Evolutionary conservation across 2,888 invertebrate species (phyloP).

Genomic region (Emesis castigata): DNA sequence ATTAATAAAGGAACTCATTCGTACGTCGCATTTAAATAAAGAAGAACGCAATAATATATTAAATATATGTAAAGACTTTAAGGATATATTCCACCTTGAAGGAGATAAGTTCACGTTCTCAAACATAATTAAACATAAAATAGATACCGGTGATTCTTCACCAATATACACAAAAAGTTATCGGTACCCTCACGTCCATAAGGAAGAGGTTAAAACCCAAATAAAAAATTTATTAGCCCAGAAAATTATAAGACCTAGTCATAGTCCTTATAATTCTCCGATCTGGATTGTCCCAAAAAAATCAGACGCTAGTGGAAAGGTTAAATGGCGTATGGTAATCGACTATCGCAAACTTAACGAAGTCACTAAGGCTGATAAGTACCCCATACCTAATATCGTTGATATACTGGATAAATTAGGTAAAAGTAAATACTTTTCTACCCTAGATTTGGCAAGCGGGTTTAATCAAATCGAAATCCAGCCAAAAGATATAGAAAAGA

Average conservation of each 20-base stretch:
- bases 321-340: background rate
- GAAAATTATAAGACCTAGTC: background rate
- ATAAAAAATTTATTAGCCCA: conserved; percentile 1
- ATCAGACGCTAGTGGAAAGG: background rate
- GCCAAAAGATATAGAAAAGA: background rate
- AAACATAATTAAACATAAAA: too few species aligned
- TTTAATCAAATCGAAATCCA: background rate
- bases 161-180: too few species aligned
- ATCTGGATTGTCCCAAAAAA: background rate
- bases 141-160: too few species aligned
- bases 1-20: too few species aligned
- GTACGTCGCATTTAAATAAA: too few species aligned
- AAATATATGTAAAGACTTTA: too few species aligned
- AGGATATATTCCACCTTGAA: too few species aligned
- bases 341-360: background rate
- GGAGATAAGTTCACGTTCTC: too few species aligned
- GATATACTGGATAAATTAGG: background rate
- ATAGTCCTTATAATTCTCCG: background rate
- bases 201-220: background rate
- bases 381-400: background rate
- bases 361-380: background rate
- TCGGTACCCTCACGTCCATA: too few species aligned
- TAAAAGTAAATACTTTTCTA: background rate
- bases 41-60: too few species aligned
- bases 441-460: background rate